Evolutionary conservation across 2,888 invertebrate species (phyloP), one percentile per base, ranked within the genome.

Genomic region (Dasysyrphus tricinctus): DNA sequence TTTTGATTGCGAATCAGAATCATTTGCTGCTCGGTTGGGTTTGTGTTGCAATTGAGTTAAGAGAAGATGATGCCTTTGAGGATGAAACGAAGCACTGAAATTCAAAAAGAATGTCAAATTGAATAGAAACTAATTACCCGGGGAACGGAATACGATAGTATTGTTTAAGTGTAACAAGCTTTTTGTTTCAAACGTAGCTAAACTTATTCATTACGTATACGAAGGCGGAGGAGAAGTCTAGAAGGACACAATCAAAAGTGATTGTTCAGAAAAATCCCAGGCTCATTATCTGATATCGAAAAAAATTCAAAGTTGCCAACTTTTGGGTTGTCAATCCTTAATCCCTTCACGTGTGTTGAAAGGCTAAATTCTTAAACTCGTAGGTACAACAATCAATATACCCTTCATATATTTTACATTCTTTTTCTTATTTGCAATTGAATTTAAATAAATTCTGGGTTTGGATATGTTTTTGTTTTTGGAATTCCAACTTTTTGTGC

Each of bases 381-480:
- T 37, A 47, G 70, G 34, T 11, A 16, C 39, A 57, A 70, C 47
- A 61, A 61, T 24, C 24, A 24, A 54, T 47, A 47, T 47, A 54
- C 32, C 29, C 54, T 29, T 32, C n/a, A 4, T 8, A n/a, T 47
- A 77, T 77, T 73, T 19, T 0, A 42, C 6, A 37, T 59, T 75
- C 47, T 49, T 59, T 86, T 75, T 79, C 70, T 82, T 86, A 75
- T 86, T 86, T 86, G 78, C 82, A 86, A 86, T 86, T 86, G 86
- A 86, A 86, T 86, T 86, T 86, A 86, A 86, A 86, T 82, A 86
- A 86, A 86, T 86, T 86, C 82, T 79, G 73, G 78, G 86, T 82
- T 79, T 75, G 78, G 70, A 7, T 19, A 3, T 59, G 24, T 42
- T 74, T 82, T 78, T 82, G 75, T 79, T 79, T 79, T 72, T 54